Evolutionary conservation across 1,140 invertebrate genomes (phyloP), one percentile per base, ranked within the genome.

Genomic region (Temnothorax curvispinosus): DNA sequence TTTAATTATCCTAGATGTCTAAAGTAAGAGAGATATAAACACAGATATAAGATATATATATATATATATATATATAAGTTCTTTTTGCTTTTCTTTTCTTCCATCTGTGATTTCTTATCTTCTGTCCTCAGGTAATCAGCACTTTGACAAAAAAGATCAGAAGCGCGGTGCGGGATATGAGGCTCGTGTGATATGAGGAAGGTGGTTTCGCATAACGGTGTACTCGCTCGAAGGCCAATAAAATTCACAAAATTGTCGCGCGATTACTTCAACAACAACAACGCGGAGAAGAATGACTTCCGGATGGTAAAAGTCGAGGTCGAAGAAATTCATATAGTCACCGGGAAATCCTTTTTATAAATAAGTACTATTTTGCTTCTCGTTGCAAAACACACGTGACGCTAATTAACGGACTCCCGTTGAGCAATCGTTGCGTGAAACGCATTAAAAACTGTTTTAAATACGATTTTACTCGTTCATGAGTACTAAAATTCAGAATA

Each of bases 271-370:
- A 54, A n/a, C 62, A 6, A n/a, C 62, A 6, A 15, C 11, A n/a
- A 60, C 2, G 35, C 11, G 9, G 38, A 82, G 13, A 75, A 62
- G 9, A 74, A 58, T 35, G 38, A 21, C 13, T 74, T 72, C 80
- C 67, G 67, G 54, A 60, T 84, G n/a, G n/a, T 60, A 84, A 38
- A 84, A 60, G 69, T 84, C 69, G 41, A 74, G 69, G 69, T 62
- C 38, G n/a, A 62, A 62, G 80, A 75, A 74, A 84, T 74, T 58
- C 27, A 58, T 72, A 18, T 72, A 11, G 64, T 56, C 18, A 15
- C 27, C 41, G 9, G 32, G 80, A 60, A 50, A 74, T 74, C 41
- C 13, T 71, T 58, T 35, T 54, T 72, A 3, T 35, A 81, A 69
- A 71, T 72, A 35, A 50, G 13, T 54, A 8, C 47, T 60, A 15